phyloP scores from a whole-genome alignment of 1,140 invertebrate species.

The Globodera ellingtonae region DNA sequence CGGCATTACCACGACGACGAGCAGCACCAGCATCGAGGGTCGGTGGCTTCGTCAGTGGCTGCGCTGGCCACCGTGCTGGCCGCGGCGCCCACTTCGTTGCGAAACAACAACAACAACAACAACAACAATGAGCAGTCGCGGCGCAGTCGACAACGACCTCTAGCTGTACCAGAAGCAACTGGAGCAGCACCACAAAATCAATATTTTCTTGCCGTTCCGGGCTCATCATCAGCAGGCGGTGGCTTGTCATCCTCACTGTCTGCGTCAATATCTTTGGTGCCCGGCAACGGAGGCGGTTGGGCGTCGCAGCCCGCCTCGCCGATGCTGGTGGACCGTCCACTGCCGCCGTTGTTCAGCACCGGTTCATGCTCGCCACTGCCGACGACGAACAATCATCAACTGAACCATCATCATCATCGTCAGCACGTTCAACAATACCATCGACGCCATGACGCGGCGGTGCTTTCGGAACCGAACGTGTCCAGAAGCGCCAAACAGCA shows the following conservation, averaged over 20 bases:
- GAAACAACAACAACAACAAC: conserved; percentile 11
- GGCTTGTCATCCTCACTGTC: neutral
- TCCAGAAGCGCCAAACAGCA: neutral
- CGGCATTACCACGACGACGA: neutral
- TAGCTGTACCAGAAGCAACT: conserved; percentile 1
- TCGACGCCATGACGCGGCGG: neutral
- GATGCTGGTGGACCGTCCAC: neutral
- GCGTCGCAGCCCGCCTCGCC: neutral
- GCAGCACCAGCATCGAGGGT: neutral
- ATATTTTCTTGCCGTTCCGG: conserved; percentile 6
- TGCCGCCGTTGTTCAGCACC: neutral
- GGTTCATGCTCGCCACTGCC: neutral
- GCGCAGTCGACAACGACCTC: neutral
- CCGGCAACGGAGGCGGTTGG: neutral
- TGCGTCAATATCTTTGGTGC: neutral
- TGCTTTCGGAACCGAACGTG: neutral
- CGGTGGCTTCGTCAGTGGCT: conserved; percentile 15
- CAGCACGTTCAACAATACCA: neutral
- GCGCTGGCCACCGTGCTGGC: conserved; percentile 14
- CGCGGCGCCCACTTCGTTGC: neutral
- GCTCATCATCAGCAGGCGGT: neutral
- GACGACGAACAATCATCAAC: neutral
- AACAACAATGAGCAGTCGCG: conserved; percentile 22
- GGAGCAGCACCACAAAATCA: neutral
- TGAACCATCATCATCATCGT: neutral